Evolutionary conservation across 2,797 vertebrate species (phyloP).

Genomic region (Parotocinclus haroldoi): DNA sequence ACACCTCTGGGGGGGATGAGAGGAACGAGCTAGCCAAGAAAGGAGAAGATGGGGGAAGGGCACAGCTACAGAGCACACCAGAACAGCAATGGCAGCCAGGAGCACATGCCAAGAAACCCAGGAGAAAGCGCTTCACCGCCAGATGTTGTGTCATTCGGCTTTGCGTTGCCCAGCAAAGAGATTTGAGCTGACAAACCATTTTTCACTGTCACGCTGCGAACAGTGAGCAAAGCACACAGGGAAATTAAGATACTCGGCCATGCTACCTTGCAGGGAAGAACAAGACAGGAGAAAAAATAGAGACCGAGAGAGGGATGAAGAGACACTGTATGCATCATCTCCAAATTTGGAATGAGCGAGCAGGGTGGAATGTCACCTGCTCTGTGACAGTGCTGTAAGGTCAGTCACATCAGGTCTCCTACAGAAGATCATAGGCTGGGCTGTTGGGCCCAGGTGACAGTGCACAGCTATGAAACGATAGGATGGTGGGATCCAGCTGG

Average conservation of each 20-base stretch:
- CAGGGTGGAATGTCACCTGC: slow-evolving; percentile 47
- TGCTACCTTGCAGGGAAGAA: slow-evolving; percentile 39
- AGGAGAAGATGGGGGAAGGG: slow-evolving; percentile 27
- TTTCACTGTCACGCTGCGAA: slow-evolving; percentile 58
- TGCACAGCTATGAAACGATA: slow-evolving; percentile 14
- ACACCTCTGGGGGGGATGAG: slow-evolving; percentile 40
- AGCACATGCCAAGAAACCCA: slow-evolving; percentile 52
- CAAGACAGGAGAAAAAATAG: slow-evolving; percentile 19
- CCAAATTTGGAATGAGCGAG: slow-evolving; percentile 40
- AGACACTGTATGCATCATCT: slow-evolving; percentile 32
- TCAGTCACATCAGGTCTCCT: slow-evolving; percentile 37
- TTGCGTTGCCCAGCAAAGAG: slow-evolving; percentile 49
- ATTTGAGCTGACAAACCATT: slow-evolving; percentile 57
- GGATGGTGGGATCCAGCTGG: slow-evolving; percentile 34
- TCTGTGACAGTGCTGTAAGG: slow-evolving; percentile 49
- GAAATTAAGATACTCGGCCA: slow-evolving; percentile 50
- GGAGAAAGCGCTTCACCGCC: slow-evolving; percentile 48
- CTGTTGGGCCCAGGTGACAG: slow-evolving; percentile 21
- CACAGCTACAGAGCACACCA: slow-evolving; percentile 39
- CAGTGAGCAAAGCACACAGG: slow-evolving; percentile 49
- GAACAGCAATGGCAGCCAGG: slow-evolving; percentile 49
- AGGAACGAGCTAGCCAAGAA: slow-evolving; percentile 9
- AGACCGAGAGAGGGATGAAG: slow-evolving; percentile 16
- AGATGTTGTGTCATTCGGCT: slow-evolving; percentile 59
- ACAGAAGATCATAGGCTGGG: slow-evolving; percentile 25